These are phyloP conservation scores for Lagopus muta DNA, from an alignment of 2,113 vertebrate genomes.

Conservation along the genomic window DNA sequence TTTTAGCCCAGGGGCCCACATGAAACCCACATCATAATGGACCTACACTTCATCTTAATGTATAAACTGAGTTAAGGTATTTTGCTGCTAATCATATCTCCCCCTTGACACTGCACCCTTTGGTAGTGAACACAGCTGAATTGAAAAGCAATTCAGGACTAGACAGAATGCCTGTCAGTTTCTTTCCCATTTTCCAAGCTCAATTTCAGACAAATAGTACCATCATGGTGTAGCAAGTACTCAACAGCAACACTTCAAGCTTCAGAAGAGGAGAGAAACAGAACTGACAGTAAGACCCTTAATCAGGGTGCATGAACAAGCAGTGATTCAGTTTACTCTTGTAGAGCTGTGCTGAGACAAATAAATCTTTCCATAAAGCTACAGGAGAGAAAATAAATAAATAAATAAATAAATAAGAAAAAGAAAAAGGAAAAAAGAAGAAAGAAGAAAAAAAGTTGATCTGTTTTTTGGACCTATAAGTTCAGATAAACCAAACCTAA, in stretches of 20 bases:
- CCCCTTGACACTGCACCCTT: conserved; percentile 8
- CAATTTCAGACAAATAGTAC: conserved; percentile 41
- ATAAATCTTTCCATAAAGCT: conserved; percentile 40
- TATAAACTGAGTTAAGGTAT: background rate
- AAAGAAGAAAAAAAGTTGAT: background rate
- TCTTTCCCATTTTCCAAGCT: background rate
- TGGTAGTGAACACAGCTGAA: background rate
- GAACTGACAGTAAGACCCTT: background rate
- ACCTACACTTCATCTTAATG: background rate
- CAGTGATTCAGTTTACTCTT: conserved; percentile 21
- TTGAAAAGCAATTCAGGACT: conserved; percentile 42
- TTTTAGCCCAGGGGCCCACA: background rate
- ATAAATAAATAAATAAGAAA: background rate
- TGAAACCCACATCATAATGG: background rate
- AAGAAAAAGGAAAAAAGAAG: background rate
- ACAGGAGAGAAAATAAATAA: background rate
- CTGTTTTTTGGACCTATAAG: background rate
- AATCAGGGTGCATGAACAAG: conserved; percentile 51
- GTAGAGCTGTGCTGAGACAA: background rate
- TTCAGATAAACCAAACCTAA: conserved; percentile 14
- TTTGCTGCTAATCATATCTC: conserved; percentile 11
- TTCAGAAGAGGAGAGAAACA: conserved; percentile 26
- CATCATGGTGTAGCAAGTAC: conserved; percentile 34
- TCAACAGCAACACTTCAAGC: conserved; percentile 31
- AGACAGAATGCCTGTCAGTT: conserved; percentile 32